Evolutionary conservation across 2,888 invertebrate species (phyloP).

Genomic region (Thysanoteuthis rhombus): DNA sequence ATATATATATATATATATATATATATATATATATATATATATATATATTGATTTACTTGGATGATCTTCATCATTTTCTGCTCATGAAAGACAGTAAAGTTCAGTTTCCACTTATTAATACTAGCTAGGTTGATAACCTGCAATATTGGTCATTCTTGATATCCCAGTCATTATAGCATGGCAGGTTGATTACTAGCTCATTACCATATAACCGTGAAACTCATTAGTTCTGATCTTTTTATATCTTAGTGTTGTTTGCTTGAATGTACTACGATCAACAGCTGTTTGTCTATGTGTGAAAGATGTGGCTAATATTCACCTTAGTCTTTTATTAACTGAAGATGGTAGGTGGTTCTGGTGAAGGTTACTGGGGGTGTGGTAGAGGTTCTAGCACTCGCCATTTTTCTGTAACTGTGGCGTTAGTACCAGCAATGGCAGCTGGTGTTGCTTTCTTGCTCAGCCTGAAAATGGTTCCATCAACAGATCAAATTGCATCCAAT

Average conservation of each 20-base stretch:
- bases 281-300: neutral
- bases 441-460: neutral
- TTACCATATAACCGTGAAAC: no score
- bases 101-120: no score
- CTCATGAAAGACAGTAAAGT: no score
- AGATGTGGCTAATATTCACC: neutral
- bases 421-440: neutral
- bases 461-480: neutral
- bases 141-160: no score
- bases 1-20: no score
- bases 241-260: neutral
- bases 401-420: neutral
- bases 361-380: no score
- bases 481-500: neutral
- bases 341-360: slow-evolving; percentile 13
- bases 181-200: no score
- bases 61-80: no score
- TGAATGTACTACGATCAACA: neutral
- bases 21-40: no score
- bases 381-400: neutral
- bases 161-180: no score
- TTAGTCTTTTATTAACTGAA: neutral
- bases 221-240: neutral
- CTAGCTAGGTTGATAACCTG: no score
- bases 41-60: no score